phyloP scores from a whole-genome alignment of 1,140 invertebrate species.

The Coenobita brevimanus region DNA sequence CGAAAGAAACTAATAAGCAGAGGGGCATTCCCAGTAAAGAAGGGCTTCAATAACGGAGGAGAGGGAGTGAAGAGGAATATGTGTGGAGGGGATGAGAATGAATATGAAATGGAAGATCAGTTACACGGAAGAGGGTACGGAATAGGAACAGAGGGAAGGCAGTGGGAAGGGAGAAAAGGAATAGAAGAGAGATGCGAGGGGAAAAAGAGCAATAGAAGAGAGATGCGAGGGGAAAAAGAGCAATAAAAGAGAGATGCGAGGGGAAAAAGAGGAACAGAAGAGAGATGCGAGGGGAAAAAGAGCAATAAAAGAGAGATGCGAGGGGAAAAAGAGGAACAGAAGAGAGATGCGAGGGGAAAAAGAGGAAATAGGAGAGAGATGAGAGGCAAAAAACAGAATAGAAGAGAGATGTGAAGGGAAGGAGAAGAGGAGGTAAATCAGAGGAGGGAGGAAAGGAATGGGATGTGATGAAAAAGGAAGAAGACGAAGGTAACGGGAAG shows the following conservation, averaged over 20 bases:
- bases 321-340: background rate
- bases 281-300: background rate
- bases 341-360: background rate
- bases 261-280: background rate
- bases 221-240: background rate
- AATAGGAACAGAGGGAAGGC: background rate
- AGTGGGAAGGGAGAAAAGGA: background rate
- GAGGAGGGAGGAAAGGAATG: too few species aligned
- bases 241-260: background rate
- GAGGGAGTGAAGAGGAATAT: background rate
- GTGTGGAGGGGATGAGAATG: background rate
- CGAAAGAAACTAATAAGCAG: too few species aligned
- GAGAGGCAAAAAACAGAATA: background rate
- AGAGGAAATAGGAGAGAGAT: background rate
- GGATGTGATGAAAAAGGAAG: background rate
- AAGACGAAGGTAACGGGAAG: background rate
- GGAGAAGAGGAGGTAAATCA: too few species aligned
- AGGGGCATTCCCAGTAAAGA: too few species aligned
- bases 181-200: background rate
- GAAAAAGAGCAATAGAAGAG: too few species aligned
- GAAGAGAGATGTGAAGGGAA: background rate
- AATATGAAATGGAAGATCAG: background rate
- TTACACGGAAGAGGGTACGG: background rate
- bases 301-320: background rate
- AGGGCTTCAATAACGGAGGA: background rate